Percentiles rank a stretch among this genome's conserved stretches.
phyloP scores from a whole-genome alignment of 2,888 invertebrate species.

The Drosophila testacea region DNA sequence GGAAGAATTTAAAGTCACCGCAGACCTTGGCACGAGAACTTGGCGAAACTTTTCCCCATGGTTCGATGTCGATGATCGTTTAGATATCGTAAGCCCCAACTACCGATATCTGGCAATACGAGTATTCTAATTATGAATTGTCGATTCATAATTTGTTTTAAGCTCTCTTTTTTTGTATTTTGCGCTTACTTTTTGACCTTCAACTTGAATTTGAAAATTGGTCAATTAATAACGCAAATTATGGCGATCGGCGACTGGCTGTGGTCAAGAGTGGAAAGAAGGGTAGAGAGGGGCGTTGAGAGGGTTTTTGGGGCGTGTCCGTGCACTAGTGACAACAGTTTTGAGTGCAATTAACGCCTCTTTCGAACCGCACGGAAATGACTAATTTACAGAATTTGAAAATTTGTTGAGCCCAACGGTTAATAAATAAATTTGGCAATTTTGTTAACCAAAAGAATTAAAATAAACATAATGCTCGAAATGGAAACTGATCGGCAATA shows the following conservation, averaged over 20 bases:
- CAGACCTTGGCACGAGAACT: constrained; percentile 47
- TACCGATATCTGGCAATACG: constrained; percentile 26
- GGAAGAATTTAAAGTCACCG: constrained; percentile 40
- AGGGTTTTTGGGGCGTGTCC: constrained; percentile 29
- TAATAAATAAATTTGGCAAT: constrained; percentile 22
- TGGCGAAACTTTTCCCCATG: constrained; percentile 40
- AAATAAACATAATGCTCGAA: constrained; percentile 19
- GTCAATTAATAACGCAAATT: constrained; percentile 77
- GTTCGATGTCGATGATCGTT: constrained; percentile 19
- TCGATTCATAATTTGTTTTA: constrained; percentile 55
- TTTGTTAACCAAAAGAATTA: neutral
- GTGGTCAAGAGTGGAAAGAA: constrained; percentile 13
- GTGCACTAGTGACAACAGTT: constrained; percentile 73
- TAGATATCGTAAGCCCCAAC: constrained; percentile 16
- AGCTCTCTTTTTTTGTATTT: constrained; percentile 26
- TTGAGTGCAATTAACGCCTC: constrained; percentile 72
- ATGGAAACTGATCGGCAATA: constrained; percentile 64
- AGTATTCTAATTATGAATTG: constrained; percentile 70
- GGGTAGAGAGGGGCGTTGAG: neutral
- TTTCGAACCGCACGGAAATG: constrained; percentile 63
- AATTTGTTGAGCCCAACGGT: constrained; percentile 9
- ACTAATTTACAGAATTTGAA: constrained; percentile 61
- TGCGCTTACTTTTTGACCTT: constrained; percentile 67
- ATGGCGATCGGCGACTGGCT: constrained; percentile 57
- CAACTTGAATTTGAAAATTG: constrained; percentile 80